These are phyloP conservation scores for Ianthella basta DNA, from an alignment of 37 sponge, comb jelly and placozoan species.

Conservation along the genomic window DNA sequence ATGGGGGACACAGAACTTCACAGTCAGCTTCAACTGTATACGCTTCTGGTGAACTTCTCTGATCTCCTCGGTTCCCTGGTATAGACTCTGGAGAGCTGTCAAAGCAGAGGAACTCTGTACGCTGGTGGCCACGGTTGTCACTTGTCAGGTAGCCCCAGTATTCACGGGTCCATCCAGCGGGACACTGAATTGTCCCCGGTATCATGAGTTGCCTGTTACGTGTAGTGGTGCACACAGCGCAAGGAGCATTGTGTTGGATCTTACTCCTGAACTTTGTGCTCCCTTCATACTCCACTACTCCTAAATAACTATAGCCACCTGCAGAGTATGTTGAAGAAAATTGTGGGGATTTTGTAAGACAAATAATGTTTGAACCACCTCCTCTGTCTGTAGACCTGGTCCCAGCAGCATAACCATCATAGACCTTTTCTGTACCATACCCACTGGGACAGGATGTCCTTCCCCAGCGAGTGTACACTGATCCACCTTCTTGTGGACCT, in stretches of 20 bases:
- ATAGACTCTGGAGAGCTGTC: background rate
- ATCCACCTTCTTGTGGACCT: background rate
- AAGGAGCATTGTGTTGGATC: background rate
- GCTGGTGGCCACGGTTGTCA: background rate
- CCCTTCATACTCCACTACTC: background rate
- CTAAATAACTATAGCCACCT: background rate
- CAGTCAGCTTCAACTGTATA: background rate
- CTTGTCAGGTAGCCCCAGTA: background rate
- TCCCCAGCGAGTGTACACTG: slow-evolving; percentile 22
- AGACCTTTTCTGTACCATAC: slow-evolving; percentile 7
- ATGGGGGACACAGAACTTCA: slow-evolving; percentile 3
- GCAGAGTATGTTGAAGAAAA: background rate
- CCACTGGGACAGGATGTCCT: background rate
- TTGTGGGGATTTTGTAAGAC: slow-evolving; percentile 7
- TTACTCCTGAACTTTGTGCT: background rate
- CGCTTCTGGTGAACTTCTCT: background rate
- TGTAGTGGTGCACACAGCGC: slow-evolving; percentile 10
- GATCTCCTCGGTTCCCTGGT: background rate
- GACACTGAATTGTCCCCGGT: slow-evolving; percentile 5
- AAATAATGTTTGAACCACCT: background rate
- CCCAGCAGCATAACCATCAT: slow-evolving; percentile 11
- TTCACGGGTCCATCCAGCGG: slow-evolving; percentile 17
- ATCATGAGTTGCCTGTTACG: background rate
- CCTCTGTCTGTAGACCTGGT: background rate
- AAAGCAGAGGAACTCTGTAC: background rate